Base-by-base conservation (phyloP, 2,797 vertebrate genomes). In the Adrianichthys oophorus region DNA sequence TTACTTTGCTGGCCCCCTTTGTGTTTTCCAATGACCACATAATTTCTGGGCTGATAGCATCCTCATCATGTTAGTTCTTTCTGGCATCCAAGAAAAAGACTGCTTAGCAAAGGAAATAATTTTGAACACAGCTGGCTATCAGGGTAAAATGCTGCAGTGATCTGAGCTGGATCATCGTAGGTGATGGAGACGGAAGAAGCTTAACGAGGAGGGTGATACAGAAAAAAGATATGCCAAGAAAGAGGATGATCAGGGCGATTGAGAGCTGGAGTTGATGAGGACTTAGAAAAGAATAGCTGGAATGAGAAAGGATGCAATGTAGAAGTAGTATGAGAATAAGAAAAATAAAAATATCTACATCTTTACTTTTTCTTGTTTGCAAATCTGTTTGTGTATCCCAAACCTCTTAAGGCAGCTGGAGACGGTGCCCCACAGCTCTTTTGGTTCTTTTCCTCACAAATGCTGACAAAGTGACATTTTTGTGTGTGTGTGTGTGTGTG, bases 111-210 rank as follows among this genome's bases (percentile, higher is more conserved):
- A 51, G 45, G 53, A 62, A 83, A 83, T 84, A 60, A 76, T 79
- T 82, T 80, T 77, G 15, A 26, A 71, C 83, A 74, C 65, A 76
- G 72, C 71, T 84, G 64, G 43, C 68, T 77, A 75, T 82, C 80
- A 26, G 66, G 62, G 55, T 58, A 85, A 79, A 83, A 78, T 80
- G 69, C 62, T 72, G 75, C 79, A 68, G 65, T 52, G 70, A 68
- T 62, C 68, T 66, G 72, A 82, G 79, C 55, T 65, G 54, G 56
- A 73, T 63, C 68, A 68, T 80, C 41, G 41, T 65, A 63, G 62
- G 48, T 67, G 54, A 84, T 79, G 76, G 70, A 74, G 58, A 61
- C 23, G 32, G 66, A 70, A 51, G 71, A 54, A 41, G 55, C 60
- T 70, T 82, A 86, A 84, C 77, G 77, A 84, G 74, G 59, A 65